Evolutionary conservation across 35 echinoderm and acorn worm genomes (phyloP).

Genomic region (Acanthaster planci): DNA sequence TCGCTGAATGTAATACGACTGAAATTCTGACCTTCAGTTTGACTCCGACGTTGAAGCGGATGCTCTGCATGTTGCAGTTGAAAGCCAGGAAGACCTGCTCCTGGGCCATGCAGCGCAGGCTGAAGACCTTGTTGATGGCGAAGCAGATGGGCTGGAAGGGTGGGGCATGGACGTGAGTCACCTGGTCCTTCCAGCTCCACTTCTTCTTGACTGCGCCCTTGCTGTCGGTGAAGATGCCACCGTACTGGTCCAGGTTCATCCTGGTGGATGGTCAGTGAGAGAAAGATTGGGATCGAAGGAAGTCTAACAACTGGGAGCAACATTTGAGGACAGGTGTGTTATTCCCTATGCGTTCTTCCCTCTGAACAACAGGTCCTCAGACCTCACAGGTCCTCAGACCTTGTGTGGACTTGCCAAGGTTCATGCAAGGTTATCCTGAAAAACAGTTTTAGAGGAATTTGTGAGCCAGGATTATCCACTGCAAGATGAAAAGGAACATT

Average conservation of each 20-base stretch:
- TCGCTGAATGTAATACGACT: too few species aligned
- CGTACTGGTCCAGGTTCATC: constrained; percentile 83
- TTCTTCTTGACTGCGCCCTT: constrained; percentile 89
- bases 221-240: constrained; percentile 73
- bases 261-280: constrained; percentile 40
- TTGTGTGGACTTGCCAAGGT: too few species aligned
- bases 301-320: too few species aligned
- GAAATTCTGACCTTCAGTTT: constrained; percentile 87
- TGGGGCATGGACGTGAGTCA: constrained; percentile 81
- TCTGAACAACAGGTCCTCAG: too few species aligned
- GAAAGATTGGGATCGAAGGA: too few species aligned
- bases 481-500: too few species aligned
- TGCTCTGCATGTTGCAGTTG: constrained; percentile 64
- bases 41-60: constrained; percentile 85
- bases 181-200: constrained; percentile 87
- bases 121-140: constrained; percentile 79
- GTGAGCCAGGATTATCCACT: too few species aligned
- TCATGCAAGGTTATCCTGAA: too few species aligned
- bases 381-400: too few species aligned
- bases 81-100: constrained; percentile 82
- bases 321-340: too few species aligned
- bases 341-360: too few species aligned
- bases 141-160: constrained; percentile 98
- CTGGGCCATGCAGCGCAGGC: constrained; percentile 78
- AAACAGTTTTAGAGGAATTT: too few species aligned